Evolutionary conservation across 1,140 invertebrate genomes (phyloP), one percentile per base, ranked within the genome.

Genomic region (Nomia melanderi): DNA sequence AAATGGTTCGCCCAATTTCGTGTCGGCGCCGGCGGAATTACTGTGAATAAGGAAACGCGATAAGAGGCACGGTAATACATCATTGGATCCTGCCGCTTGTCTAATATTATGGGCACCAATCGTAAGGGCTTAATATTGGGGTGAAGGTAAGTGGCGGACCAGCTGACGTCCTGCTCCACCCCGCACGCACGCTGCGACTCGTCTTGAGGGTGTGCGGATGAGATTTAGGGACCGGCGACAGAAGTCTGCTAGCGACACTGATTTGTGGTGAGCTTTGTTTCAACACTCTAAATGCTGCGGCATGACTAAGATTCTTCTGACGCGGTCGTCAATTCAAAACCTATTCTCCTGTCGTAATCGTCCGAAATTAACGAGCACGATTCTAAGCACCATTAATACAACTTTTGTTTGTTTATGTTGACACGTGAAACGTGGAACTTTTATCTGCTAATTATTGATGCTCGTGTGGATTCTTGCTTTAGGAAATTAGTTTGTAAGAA

Each of bases 201-300:
- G 90, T 90, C 91, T 92, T 91, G 90, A 91, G 91, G 89, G 91
- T 92, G 91, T 92, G 91, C 86, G 90, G 89, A 90, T 90, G 90
- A 92, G 91, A 92, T 92, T 92, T 92, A 91, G 88, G 91, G 90
- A 89, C 89, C 90, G 85, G 67, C 86, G 86, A 88, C 88, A 90
- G 88, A 91, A 92, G 90, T 91, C 91, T 92, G 91, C 79, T 81
- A 73, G 81, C 90, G 91, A 92, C 91, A 92, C 91, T 92, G 91
- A 92, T 92, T 92, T 92, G 91, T 92, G 91, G 90, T 89, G 85
- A 92, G 90, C 90, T 92, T 91, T 92, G 91, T 92, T 91, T 91
- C 88, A 89, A 90, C 87, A 81, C 78, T 90, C 88, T 90, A 88
- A 88, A 90, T 77, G 85, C 83, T 79, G 66, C 65, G 73, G 78